phyloP scores from a whole-genome alignment of 2,113 vertebrate species.

The Charina bottae region DNA sequence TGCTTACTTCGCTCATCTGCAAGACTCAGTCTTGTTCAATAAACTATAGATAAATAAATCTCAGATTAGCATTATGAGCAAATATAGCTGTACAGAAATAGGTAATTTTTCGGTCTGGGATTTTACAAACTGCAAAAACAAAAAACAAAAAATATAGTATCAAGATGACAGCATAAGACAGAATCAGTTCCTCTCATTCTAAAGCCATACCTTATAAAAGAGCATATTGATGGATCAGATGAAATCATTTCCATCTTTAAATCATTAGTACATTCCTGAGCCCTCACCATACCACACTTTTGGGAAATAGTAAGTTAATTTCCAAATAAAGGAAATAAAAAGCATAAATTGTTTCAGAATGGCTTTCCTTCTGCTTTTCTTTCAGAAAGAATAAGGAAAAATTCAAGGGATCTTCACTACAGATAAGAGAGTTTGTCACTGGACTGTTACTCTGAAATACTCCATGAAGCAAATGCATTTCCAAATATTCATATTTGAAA shows the following conservation, averaged over 20 bases:
- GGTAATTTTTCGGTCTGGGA: background rate
- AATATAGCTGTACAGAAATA: background rate
- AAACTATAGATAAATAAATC: background rate
- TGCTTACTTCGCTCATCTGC: background rate
- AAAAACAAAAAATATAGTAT: background rate
- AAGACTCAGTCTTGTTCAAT: background rate
- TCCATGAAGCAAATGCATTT: background rate
- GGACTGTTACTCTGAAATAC: background rate
- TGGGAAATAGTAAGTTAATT: background rate
- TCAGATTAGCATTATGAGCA: background rate
- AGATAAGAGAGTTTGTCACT: background rate
- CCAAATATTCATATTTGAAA: background rate
- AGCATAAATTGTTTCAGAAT: fast-evolving
- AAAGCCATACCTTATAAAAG: background rate
- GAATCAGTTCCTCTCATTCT: background rate
- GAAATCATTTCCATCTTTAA: background rate
- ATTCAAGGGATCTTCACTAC: background rate
- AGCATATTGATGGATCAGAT: background rate
- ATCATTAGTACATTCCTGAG: background rate
- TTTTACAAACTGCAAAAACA: background rate
- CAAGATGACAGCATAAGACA: background rate
- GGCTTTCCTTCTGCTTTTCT: background rate
- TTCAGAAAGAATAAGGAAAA: background rate
- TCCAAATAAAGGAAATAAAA: background rate
- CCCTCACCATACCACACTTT: too few relatives aligned